These are phyloP conservation scores for Nomada ruficornis DNA, from an alignment of 2,888 invertebrate genomes.

Conservation along the genomic window DNA sequence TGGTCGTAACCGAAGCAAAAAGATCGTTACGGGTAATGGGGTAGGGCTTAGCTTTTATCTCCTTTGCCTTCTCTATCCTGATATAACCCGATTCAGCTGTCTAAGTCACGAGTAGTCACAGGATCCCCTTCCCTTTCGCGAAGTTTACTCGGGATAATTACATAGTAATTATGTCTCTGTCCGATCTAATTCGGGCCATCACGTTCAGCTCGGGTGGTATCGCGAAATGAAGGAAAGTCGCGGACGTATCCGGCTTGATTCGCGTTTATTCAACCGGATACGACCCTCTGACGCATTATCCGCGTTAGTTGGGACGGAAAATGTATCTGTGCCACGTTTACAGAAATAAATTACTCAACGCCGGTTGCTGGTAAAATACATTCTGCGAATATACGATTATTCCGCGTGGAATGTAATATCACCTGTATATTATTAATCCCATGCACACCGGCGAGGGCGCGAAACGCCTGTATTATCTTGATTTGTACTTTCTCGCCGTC, in stretches of 20 bases:
- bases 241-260: constrained; percentile 10
- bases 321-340: not conserved
- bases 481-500: constrained; percentile 10
- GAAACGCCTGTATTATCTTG: constrained; percentile 32
- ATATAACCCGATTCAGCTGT: constrained; percentile 53
- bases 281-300: not conserved
- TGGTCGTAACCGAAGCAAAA: constrained; percentile 61
- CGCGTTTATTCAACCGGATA: constrained; percentile 7
- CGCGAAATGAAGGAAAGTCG: not conserved
- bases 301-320: not conserved
- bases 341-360: constrained; percentile 14
- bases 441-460: constrained; percentile 15
- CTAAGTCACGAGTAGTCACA: constrained; percentile 55
- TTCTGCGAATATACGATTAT: constrained; percentile 26
- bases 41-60: constrained; percentile 61
- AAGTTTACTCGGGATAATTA: constrained; percentile 64
- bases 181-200: constrained; percentile 9
- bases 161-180: constrained; percentile 30
- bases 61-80: constrained; percentile 32
- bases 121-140: constrained; percentile 51
- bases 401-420: constrained; percentile 18
- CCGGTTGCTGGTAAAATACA: not conserved
- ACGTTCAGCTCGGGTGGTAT: constrained; percentile 15
- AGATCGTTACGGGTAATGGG: constrained; percentile 71
- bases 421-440: constrained; percentile 27